Evolutionary conservation across 2,888 invertebrate genomes (phyloP), one percentile per base, ranked within the genome.

Genomic region (Arrhopalites spinosus): DNA sequence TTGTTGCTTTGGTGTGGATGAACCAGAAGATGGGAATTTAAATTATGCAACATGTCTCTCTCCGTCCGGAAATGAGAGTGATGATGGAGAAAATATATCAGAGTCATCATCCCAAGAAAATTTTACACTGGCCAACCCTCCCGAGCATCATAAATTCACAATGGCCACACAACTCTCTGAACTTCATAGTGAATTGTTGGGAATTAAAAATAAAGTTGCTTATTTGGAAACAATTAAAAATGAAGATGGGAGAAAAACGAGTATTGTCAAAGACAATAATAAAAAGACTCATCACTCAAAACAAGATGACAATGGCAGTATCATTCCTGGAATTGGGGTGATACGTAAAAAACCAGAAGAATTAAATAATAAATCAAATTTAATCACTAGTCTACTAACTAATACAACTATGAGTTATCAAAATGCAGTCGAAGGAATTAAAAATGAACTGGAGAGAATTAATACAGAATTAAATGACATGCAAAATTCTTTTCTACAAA

Each of bases 401-500:
- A 59, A 59, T 59, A 50, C 11, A 30, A 59, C 17, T 25, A 20
- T 59, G 59, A 68, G 27, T 20, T 68, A 36, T 45, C 67, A 68
- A 68, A 45, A 20, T 27, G 47, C 43, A 15, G 20, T 70, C 7
- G 70, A 59, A 1, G 29, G 59, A 13, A 30, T 70, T 29, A 25
- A 73, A 25, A 36, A 23, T 29, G 50, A 47, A 17, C 27, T 73
- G n/a, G 63, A 27, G 11, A 3, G 66, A 17, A 53, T 73, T 20
- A 30, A 29, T 50, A 20, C 53, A 7, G 66, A 73, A 50, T 47
- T 73, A 27, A 15, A n/a, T n/a, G 73, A 73, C 15, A 47, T 66
- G 20, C 73, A 73, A 64, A 50, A 23, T n/a, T 53, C 50, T 11
- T 73, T 73, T 53, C 25, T 50, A 2, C 73, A 73, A 20, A 64